phyloP scores from a whole-genome alignment of 2,113 vertebrate species.

The Collichthys lucidus region DNA sequence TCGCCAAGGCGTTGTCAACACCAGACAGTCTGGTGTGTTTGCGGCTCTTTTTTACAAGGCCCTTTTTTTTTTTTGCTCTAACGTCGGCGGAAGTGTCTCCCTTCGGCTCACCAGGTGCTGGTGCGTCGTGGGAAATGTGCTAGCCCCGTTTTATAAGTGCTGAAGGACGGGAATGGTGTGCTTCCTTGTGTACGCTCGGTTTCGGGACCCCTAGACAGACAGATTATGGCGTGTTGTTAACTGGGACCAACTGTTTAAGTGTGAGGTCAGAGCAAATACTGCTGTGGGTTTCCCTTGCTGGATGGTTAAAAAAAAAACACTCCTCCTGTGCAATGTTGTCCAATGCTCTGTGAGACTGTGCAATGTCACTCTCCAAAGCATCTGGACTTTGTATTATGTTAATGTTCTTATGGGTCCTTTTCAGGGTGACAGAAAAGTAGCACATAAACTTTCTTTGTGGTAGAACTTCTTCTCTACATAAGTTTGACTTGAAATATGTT shows the following conservation, averaged over 20 bases:
- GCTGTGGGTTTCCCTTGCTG: conserved; percentile 48
- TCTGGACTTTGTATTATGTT: not conserved
- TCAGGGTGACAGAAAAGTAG: not conserved
- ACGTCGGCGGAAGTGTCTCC: conserved; percentile 69
- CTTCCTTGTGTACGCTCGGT: conserved; percentile 3
- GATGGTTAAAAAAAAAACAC: conserved; percentile 9
- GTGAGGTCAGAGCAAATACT: conserved; percentile 55
- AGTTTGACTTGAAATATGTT: not conserved
- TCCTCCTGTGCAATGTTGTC: conserved; percentile 23
- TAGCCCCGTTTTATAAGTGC: conserved; percentile 49
- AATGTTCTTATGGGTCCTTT: not conserved
- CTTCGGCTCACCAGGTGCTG: conserved; percentile 63
- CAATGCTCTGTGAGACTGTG: not conserved
- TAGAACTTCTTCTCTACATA: not conserved
- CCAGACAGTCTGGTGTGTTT: conserved; percentile 74
- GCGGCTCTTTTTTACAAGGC: conserved; percentile 67
- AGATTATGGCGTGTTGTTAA: conserved; percentile 43
- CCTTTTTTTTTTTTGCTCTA: conserved; percentile 47
- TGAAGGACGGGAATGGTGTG: conserved; percentile 4
- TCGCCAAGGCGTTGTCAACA: conserved; percentile 77
- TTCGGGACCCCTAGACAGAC: conserved; percentile 22
- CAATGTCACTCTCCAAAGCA: conserved; percentile 12
- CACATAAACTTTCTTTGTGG: not conserved
- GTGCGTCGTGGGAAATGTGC: conserved; percentile 62
- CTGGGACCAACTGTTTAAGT: conserved; percentile 51